Evolutionary conservation across 2,888 invertebrate species (phyloP).

Genomic region (Morpho deidamia): DNA sequence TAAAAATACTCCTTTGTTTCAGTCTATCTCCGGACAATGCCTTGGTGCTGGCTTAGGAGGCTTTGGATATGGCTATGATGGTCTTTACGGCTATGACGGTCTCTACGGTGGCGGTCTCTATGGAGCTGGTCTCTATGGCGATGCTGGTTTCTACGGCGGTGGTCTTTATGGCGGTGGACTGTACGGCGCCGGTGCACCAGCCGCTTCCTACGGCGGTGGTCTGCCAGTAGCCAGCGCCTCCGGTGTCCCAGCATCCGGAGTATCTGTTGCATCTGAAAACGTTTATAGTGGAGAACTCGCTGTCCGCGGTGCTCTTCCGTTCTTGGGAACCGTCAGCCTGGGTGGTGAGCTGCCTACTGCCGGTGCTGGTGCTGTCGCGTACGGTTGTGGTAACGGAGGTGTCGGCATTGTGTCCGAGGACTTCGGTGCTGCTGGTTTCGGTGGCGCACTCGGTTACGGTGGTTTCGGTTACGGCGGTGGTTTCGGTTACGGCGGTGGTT

Average conservation of each 20-base stretch:
- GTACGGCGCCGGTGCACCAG: background rate
- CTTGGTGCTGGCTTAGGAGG: conserved; percentile 6
- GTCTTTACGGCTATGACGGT: conserved; percentile 13
- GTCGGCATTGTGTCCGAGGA: conserved; percentile 24
- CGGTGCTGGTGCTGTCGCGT: conserved; percentile 28
- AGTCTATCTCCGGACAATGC: conserved; percentile 19
- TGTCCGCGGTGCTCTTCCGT: conserved; percentile 27
- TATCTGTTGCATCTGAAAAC: conserved; percentile 40
- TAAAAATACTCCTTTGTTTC: background rate
- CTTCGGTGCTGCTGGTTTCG: conserved; percentile 13
- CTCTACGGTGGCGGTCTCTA: background rate
- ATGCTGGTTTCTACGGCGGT: conserved; percentile 3
- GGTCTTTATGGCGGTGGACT: background rate
- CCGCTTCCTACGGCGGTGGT: conserved; percentile 24
- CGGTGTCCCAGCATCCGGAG: conserved; percentile 31
- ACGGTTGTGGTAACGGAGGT: conserved; percentile 28
- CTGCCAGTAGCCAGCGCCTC: conserved; percentile 31
- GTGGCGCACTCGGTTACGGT: conserved; percentile 28
- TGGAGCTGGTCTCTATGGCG: conserved; percentile 10
- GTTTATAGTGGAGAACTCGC: conserved; percentile 33
- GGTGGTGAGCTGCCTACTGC: conserved; percentile 27
- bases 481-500: background rate
- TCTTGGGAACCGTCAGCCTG: conserved; percentile 16
- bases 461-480: conserved; percentile 3
- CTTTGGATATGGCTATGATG: conserved; percentile 8